phyloP scores from a whole-genome alignment of 2,888 invertebrate species.

The Latheticus oryzae region DNA sequence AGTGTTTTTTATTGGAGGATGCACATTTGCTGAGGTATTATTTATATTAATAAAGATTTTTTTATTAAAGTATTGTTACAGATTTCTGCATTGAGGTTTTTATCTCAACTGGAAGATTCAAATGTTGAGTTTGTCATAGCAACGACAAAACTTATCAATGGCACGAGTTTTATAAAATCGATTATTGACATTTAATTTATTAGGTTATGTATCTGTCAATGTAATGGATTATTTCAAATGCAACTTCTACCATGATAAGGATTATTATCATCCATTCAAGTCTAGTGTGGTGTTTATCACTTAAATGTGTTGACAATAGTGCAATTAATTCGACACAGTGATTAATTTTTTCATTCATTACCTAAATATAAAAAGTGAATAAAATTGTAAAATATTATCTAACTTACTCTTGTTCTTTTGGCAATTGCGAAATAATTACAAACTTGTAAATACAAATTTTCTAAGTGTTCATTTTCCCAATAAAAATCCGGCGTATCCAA shows the following conservation, averaged over 20 bases:
- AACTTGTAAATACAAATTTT: conserved; percentile 84
- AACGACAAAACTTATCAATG: conserved; percentile 93
- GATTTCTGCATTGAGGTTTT: conserved; percentile 79
- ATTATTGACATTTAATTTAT: conserved; percentile 70
- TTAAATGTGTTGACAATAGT: conserved; percentile 88
- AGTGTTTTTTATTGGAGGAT: conserved; percentile 97
- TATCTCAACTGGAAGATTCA: conserved; percentile 82
- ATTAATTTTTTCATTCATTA: conserved; percentile 94
- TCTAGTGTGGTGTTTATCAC: conserved; percentile 91
- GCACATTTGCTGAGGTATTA: conserved; percentile 92
- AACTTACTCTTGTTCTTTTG: conserved; percentile 81
- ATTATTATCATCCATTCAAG: conserved; percentile 98
- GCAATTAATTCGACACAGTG: conserved; percentile 95
- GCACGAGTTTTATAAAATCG: conserved; percentile 84
- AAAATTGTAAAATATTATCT: conserved; percentile 62
- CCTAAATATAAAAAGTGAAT: conserved; percentile 71
- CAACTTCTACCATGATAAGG: conserved; percentile 94
- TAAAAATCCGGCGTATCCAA: conserved; percentile 97
- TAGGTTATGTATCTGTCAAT: conserved; percentile 70
- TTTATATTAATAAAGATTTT: too few relatives aligned
- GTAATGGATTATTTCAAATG: conserved; percentile 84
- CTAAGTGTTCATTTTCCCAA: conserved; percentile 95
- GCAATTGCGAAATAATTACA: conserved; percentile 87
- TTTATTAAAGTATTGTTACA: conserved; percentile 48
- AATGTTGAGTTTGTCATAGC: conserved; percentile 91